phyloP scores from a whole-genome alignment of 1,140 invertebrate species.

The Notospermus geniculatus region DNA sequence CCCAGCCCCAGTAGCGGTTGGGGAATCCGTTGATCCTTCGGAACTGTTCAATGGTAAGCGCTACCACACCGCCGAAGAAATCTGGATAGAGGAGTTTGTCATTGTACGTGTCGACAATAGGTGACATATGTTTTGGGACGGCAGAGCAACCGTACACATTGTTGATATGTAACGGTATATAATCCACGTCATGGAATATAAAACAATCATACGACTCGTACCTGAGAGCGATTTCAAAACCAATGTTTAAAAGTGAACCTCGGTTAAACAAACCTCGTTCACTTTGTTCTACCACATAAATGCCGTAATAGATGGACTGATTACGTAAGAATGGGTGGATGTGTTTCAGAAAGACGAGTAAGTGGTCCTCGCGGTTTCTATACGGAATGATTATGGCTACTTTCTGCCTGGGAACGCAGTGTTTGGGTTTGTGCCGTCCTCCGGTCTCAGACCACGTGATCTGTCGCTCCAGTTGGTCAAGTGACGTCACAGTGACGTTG shows the following conservation, averaged over 20 bases:
- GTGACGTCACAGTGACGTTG: too few species aligned
- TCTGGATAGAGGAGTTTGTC: slow-evolving; percentile 35
- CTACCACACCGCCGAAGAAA: slow-evolving; percentile 43
- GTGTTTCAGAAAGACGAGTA: slow-evolving; percentile 26
- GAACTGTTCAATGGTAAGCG: slow-evolving; percentile 61
- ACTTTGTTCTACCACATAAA: slow-evolving; percentile 31
- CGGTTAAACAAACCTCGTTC: slow-evolving; percentile 24
- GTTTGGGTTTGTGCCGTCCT: slow-evolving; percentile 68
- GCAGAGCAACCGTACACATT: slow-evolving; percentile 30
- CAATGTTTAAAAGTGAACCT: slow-evolving; percentile 27
- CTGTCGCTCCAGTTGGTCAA: too few species aligned
- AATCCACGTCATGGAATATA: slow-evolving; percentile 34
- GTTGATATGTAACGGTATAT: slow-evolving; percentile 24
- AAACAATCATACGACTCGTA: slow-evolving; percentile 25
- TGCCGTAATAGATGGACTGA: slow-evolving; percentile 29
- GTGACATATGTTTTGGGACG: slow-evolving; percentile 21
- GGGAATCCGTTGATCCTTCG: slow-evolving; percentile 85
- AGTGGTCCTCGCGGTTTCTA: slow-evolving; percentile 48
- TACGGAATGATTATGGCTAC: slow-evolving; percentile 48
- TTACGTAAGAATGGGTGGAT: slow-evolving; percentile 29
- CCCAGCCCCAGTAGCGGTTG: slow-evolving; percentile 84
- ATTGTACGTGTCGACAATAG: slow-evolving; percentile 25
- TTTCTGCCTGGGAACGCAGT: slow-evolving; percentile 67
- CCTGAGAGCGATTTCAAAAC: slow-evolving; percentile 27
- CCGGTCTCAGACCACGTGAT: slow-evolving; percentile 55